Evolutionary conservation across 2,888 invertebrate species (phyloP), one percentile per base, ranked within the genome.

Genomic region (Tetropium fuscum): DNA sequence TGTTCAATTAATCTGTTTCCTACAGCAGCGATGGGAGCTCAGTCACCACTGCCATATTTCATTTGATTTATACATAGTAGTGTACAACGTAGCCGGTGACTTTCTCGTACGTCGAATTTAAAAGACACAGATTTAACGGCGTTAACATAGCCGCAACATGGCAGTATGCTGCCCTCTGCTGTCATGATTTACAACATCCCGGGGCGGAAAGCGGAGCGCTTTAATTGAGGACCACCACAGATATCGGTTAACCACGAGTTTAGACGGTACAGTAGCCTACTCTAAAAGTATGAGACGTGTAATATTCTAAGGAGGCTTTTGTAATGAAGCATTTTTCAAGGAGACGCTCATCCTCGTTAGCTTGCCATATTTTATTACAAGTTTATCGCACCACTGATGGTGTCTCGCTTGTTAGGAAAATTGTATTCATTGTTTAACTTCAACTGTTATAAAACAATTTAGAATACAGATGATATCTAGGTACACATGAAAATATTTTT

Each of bases 181-280:
- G 54, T 49, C 59, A 55, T 55, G 55, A 55, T 55, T 55, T 55
- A 55, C 55, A 47, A 44, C 55, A 41, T 40, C 41, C 55, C 41
- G 32, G 22, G 56, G 48, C 40, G 49, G 56, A 41, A 54, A 59
- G 25, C 53, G 44, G 48, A 48, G 53, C 38, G 58, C 48, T 54
- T 54, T 59, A 59, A 59, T 59, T 59, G 59, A 54, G 54, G 59
- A 59, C 54, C 36, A 40, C 44, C 53, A 27, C 44, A 54, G 54
- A 58, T 59, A 59, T 59, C 59, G 59, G 59, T 59, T 59, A 59
- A 53, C 48, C 59, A 27, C 54, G 16, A 19, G 47, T 32, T 53
- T 34, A 49, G 59, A 58, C 38, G 19, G 43, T 49, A 22, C 53
- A 41, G 40, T 36, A 10, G 11, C 20, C 4, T 10, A 11, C 25